Evolutionary conservation across 1,140 invertebrate genomes (phyloP).

Genomic region (Cotesia vestalis): DNA sequence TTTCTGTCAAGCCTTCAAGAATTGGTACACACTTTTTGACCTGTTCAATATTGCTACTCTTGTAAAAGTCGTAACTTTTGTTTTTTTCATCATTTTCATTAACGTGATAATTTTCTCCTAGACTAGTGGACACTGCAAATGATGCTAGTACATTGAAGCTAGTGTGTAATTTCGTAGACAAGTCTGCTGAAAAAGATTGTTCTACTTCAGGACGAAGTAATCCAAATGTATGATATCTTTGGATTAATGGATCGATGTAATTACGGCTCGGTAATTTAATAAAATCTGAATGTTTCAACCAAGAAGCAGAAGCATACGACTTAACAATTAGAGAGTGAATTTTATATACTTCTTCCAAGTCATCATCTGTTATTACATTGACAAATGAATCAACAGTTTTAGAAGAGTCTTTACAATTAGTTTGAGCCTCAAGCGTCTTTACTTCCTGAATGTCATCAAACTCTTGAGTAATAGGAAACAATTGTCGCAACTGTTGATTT

Average conservation of each 20-base stretch:
- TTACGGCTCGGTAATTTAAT: slow-evolving; percentile 56
- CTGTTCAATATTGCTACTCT: slow-evolving; percentile 82
- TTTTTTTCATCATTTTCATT: slow-evolving; percentile 45
- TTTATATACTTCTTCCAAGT: slow-evolving; percentile 69
- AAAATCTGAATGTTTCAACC: slow-evolving; percentile 61
- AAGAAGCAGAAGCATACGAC: slow-evolving; percentile 67
- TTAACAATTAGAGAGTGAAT: slow-evolving; percentile 72
- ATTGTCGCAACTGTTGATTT: slow-evolving; percentile 73
- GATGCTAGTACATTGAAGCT: slow-evolving; percentile 66
- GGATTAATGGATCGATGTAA: slow-evolving; percentile 67
- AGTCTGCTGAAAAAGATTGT: slow-evolving; percentile 64
- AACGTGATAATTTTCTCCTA: slow-evolving; percentile 25
- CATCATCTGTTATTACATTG: slow-evolving; percentile 66
- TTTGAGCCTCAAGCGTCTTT: slow-evolving; percentile 16
- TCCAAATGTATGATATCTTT: slow-evolving; percentile 70
- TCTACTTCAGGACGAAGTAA: slow-evolving; percentile 57
- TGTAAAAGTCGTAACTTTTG: slow-evolving; percentile 81
- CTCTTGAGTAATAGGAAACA: slow-evolving; percentile 82
- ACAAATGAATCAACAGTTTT: slow-evolving; percentile 30
- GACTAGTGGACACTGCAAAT: slow-evolving; percentile 34
- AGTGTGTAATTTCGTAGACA: slow-evolving; percentile 65
- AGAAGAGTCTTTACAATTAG: not conserved
- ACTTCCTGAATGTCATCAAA: slow-evolving; percentile 60
- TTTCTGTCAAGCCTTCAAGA: slow-evolving; percentile 71
- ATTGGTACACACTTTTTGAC: slow-evolving; percentile 76